Evolutionary conservation across 2,113 vertebrate species (phyloP).

Genomic region (Oncorhynchus keta): DNA sequence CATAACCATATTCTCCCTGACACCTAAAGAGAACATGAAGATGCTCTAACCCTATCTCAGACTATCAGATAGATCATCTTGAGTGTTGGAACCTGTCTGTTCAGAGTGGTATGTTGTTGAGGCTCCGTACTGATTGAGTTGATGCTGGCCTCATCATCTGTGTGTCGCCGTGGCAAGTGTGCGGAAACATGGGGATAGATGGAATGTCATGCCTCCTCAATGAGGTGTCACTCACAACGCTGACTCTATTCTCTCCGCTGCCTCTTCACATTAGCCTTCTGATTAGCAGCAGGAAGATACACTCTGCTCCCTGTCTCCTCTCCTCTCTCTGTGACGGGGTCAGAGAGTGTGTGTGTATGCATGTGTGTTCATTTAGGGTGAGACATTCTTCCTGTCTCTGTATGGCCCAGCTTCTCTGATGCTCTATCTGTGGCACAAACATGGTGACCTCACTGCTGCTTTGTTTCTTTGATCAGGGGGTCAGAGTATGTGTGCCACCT

Average conservation of each 20-base stretch:
- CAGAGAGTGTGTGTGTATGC: not conserved
- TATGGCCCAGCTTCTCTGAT: too few relatives aligned
- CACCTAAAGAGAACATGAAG: not conserved
- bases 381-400: too few relatives aligned
- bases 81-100: not conserved
- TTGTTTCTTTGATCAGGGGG: too few relatives aligned
- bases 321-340: not conserved
- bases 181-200: conserved; percentile 48
- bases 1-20: not conserved
- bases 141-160: conserved; percentile 19
- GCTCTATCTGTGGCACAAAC: too few relatives aligned
- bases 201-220: conserved; percentile 63
- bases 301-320: conserved; percentile 13
- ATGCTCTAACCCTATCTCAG: not conserved
- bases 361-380: not conserved
- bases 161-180: conserved; percentile 21
- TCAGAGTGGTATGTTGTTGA: not conserved
- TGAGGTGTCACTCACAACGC: conserved; percentile 56
- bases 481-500: too few relatives aligned
- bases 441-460: too few relatives aligned
- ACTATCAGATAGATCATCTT: not conserved
- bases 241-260: conserved; percentile 63
- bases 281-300: conserved; percentile 40
- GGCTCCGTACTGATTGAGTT: not conserved
- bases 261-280: conserved; percentile 61